A percentile compares a stretch with the other conserved stretches of the same genome.
Conservation (phyloP, 2,797 vertebrate species). For the Chaenodraco wilsoni region DNA sequence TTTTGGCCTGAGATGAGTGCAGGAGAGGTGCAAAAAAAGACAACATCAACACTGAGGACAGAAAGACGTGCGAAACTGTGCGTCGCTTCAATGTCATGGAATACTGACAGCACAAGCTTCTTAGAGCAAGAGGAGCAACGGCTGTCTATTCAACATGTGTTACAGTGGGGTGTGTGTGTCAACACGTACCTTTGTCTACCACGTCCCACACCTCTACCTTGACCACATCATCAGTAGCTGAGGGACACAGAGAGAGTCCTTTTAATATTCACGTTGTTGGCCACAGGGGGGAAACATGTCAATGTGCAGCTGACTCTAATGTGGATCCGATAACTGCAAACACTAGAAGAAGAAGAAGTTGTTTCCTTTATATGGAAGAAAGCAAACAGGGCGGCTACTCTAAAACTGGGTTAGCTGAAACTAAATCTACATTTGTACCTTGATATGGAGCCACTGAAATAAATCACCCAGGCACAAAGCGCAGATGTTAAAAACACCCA, state of each 20-base stretch:
- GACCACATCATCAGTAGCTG: conserved; percentile 97
- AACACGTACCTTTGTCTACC: conserved; percentile 95
- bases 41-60: conserved; percentile 72
- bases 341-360: neutral
- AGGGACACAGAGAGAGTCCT: conserved; percentile 35
- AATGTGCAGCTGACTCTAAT: conserved; percentile 16
- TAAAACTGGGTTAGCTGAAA: conserved; percentile 27
- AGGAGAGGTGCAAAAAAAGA: conserved; percentile 72
- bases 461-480: conserved; percentile 59
- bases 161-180: neutral
- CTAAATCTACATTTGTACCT: conserved; percentile 73
- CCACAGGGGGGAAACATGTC: neutral
- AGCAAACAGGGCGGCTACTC: conserved; percentile 37
- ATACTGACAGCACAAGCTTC: conserved; percentile 16
- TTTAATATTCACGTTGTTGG: conserved; percentile 18
- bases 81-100: conserved; percentile 32
- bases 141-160: neutral
- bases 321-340: conserved; percentile 24
- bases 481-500: conserved; percentile 51
- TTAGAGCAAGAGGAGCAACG: conserved; percentile 13
- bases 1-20: conserved; percentile 87
- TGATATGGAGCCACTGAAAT: conserved; percentile 82
- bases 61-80: conserved; percentile 24
- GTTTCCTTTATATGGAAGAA: conserved; percentile 4
- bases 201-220: conserved; percentile 99